phyloP scores from a whole-genome alignment of 2,797 vertebrate species.

The Triplophysa yarkandensis region DNA sequence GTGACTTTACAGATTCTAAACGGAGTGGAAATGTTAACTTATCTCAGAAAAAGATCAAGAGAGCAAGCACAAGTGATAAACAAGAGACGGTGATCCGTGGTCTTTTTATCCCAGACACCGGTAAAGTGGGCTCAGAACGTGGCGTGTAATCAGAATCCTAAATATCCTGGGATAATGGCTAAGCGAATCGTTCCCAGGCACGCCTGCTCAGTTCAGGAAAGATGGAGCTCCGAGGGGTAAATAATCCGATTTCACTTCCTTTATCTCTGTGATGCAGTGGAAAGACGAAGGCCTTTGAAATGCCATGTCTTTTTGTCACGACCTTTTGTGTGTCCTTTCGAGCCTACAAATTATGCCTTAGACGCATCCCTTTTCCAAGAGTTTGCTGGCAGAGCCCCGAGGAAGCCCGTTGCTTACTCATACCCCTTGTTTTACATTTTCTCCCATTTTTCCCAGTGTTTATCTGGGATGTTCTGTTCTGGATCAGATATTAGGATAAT shows the following conservation, averaged over 20 bases:
- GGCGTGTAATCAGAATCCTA: conserved; percentile 72
- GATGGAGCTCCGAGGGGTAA: conserved; percentile 74
- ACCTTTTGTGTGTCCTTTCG: conserved; percentile 72
- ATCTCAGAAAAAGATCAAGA: conserved; percentile 36
- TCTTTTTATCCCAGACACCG: conserved; percentile 65
- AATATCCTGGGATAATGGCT: conserved; percentile 76
- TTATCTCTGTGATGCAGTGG: conserved; percentile 73
- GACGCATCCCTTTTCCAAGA: conserved; percentile 72
- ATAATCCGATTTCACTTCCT: conserved; percentile 78
- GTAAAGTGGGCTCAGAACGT: conserved; percentile 66
- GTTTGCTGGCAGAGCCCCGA: conserved; percentile 75
- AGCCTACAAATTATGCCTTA: conserved; percentile 69
- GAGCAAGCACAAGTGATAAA: conserved; percentile 37
- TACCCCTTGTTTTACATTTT: conserved; percentile 74
- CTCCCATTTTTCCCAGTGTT: conserved; percentile 66
- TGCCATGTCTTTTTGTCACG: conserved; percentile 77
- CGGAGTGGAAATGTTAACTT: conserved; percentile 22
- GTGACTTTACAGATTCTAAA: conserved; percentile 30
- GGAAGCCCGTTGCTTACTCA: conserved; percentile 74
- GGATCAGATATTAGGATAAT: conserved; percentile 70
- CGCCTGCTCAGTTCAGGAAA: conserved; percentile 67
- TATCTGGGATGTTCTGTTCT: conserved; percentile 69
- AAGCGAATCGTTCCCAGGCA: conserved; percentile 81
- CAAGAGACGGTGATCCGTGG: conserved; percentile 53
- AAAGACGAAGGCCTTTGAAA: conserved; percentile 74